phyloP scores from a whole-genome alignment of 2,888 invertebrate species.

The Escarpia spicata region DNA sequence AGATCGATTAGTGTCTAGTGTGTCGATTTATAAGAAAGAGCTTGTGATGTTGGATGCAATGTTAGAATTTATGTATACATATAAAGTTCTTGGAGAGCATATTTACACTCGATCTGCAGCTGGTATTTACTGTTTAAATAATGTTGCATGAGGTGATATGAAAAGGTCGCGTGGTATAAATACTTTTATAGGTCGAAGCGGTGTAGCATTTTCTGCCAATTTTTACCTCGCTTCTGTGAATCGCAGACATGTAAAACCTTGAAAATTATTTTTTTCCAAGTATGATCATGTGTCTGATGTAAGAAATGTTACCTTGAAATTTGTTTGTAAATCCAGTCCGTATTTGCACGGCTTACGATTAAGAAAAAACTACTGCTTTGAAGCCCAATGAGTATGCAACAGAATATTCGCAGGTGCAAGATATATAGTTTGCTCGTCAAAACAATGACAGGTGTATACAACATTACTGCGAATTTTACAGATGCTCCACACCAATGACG shows the following conservation, averaged over 20 bases:
- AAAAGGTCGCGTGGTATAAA: neutral
- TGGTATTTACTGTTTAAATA: neutral
- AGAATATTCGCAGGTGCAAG: neutral
- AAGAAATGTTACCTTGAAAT: neutral
- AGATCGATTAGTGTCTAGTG: neutral
- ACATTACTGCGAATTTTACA: neutral
- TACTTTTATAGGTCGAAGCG: neutral
- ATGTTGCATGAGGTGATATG: neutral
- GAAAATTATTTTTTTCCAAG: neutral
- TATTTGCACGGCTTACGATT: neutral
- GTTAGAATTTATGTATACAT: neutral
- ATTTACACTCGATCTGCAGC: neutral
- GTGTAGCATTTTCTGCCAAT: neutral
- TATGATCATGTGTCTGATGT: neutral
- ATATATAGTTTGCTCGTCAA: neutral
- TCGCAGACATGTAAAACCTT: neutral
- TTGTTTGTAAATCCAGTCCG: neutral
- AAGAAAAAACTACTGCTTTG: neutral
- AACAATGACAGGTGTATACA: neutral
- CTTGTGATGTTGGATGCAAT: constrained; percentile 2
- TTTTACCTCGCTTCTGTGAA: too few species aligned
- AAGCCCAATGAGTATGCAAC: neutral
- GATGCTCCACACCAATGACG: neutral
- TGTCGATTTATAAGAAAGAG: neutral
- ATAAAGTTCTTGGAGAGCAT: neutral